These are phyloP conservation scores for Standfussiana lucernea DNA, from an alignment of 2,888 invertebrate species.

Conservation along the genomic window DNA sequence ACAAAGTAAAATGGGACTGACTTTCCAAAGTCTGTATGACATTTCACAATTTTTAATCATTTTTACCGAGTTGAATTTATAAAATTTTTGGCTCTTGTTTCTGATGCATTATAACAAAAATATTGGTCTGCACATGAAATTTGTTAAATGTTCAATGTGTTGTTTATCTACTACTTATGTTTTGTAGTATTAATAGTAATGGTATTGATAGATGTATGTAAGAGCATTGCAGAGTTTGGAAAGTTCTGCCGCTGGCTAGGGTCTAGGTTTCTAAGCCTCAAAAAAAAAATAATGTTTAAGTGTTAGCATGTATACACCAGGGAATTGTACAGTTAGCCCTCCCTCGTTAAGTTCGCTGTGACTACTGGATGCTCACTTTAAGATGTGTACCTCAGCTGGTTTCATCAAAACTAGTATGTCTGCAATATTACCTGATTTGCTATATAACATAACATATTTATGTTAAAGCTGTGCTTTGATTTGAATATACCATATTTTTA, in stretches of 20 bases:
- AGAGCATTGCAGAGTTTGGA: conserved; percentile 88
- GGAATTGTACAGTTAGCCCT: conserved; percentile 91
- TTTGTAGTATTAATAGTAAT: conserved; percentile 80
- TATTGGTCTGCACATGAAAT: conserved; percentile 81
- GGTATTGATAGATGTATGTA: conserved; percentile 78
- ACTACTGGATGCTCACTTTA: conserved; percentile 88
- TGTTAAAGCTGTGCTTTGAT: conserved; percentile 86
- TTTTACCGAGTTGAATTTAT: conserved; percentile 66
- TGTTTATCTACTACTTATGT: conserved; percentile 77
- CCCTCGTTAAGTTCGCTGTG: conserved; percentile 90
- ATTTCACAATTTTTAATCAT: conserved; percentile 70
- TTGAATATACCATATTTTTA: conserved; percentile 78
- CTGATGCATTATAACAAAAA: conserved; percentile 73
- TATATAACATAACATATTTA: conserved; percentile 69
- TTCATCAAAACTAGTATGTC: conserved; percentile 88
- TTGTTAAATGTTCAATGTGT: conserved; percentile 81
- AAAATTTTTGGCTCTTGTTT: conserved; percentile 68
- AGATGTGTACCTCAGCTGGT: conserved; percentile 85
- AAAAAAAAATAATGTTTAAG: conserved; percentile 90
- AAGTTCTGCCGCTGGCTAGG: conserved; percentile 88
- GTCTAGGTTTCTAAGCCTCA: conserved; percentile 88
- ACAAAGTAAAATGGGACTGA: conserved; percentile 89
- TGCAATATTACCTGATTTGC: conserved; percentile 76
- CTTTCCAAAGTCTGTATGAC: conserved; percentile 89
- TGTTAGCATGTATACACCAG: conserved; percentile 90